Conservation (phyloP, 1,140 invertebrate species). For the Centruroides sculpturatus region DNA sequence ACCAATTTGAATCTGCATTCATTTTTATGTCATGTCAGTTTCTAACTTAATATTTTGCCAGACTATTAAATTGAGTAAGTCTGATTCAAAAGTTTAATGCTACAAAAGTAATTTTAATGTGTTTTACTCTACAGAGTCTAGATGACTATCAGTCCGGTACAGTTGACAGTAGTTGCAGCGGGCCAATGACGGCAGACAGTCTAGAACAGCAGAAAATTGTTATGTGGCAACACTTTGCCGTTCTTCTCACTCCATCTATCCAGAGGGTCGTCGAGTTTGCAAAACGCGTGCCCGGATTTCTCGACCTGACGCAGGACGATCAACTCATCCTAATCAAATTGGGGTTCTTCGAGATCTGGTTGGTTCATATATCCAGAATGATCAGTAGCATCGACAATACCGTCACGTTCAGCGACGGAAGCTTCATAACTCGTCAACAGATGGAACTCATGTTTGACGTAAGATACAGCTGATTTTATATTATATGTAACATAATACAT, state of each 20-base stretch:
- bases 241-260: conserved; percentile 51
- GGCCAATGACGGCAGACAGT: conserved; percentile 21
- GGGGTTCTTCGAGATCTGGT: conserved; percentile 93
- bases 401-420: conserved; percentile 85
- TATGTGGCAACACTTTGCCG: conserved; percentile 29
- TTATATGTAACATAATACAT: too few species aligned
- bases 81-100: background rate
- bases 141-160: conserved; percentile 17
- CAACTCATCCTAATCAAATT: conserved; percentile 88
- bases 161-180: conserved; percentile 4
- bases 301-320: conserved; percentile 73
- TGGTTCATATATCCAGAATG: conserved; percentile 67
- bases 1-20: too few species aligned
- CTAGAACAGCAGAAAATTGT: conserved; percentile 30
- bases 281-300: conserved; percentile 79
- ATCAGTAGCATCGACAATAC: conserved; percentile 47
- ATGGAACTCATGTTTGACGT: conserved; percentile 88
- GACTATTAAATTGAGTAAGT: too few species aligned
- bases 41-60: too few species aligned
- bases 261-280: conserved; percentile 87
- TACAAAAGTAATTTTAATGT: background rate
- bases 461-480: conserved; percentile 26
- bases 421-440: conserved; percentile 66
- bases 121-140: conserved; percentile 21
- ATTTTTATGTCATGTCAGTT: too few species aligned